Conservation (phyloP, 2,797 vertebrate species). For the Hydrophis major region DNA sequence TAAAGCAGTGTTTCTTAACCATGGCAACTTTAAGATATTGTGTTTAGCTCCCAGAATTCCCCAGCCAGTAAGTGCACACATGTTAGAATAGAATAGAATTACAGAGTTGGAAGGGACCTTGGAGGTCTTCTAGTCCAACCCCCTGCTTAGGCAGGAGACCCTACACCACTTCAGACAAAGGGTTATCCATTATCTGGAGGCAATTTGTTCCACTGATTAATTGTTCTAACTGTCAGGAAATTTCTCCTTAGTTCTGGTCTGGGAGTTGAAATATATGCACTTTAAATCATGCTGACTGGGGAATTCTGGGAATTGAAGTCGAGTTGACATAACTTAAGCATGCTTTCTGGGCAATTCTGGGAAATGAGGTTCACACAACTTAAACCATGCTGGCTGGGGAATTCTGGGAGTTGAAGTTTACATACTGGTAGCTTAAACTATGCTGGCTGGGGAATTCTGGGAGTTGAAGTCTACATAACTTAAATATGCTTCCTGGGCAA, state of each 20-base stretch:
- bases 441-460: too few relatives aligned
- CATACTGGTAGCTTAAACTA: too few relatives aligned
- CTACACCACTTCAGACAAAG: too few relatives aligned
- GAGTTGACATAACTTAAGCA: too few relatives aligned
- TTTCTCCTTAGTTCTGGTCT: background rate
- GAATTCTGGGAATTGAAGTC: background rate
- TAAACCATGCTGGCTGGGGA: background rate
- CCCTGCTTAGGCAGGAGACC: too few relatives aligned
- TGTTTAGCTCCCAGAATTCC: background rate
- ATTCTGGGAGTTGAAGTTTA: background rate
- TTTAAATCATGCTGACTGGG: background rate
- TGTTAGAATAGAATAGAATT: too few relatives aligned
- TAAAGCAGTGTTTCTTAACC: background rate
- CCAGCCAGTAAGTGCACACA: background rate
- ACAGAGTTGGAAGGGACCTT: too few relatives aligned
- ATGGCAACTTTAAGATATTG: background rate
- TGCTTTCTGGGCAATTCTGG: too few relatives aligned
- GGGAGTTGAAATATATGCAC: background rate
- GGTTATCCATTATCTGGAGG: too few relatives aligned
- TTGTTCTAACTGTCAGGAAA: too few relatives aligned
- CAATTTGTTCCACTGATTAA: too few relatives aligned
- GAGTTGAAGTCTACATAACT: accelerated
- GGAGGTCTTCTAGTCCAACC: too few relatives aligned
- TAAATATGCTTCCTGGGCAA: background rate
- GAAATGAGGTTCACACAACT: background rate